phyloP scores from a whole-genome alignment of 2,888 invertebrate species.

The Hipparchia semele region DNA sequence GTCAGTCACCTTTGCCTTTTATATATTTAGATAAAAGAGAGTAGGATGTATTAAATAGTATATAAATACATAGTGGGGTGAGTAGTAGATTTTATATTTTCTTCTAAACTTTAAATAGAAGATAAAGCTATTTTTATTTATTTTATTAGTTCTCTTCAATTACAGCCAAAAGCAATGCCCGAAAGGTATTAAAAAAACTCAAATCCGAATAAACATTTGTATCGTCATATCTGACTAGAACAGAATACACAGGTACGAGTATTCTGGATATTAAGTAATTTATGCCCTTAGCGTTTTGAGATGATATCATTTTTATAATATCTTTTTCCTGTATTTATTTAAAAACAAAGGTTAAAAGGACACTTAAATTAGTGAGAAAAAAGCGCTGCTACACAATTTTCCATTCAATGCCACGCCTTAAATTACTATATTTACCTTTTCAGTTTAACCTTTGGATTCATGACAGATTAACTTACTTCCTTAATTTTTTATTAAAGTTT shows the following conservation, averaged over 20 bases:
- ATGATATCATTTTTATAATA: slow-evolving; percentile 12
- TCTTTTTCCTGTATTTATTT: slow-evolving; percentile 4
- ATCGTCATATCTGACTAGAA: no score
- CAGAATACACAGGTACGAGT: background rate
- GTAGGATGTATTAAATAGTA: no score
- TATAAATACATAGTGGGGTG: no score
- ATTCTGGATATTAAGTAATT: background rate
- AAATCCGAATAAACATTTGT: no score
- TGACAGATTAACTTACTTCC: slow-evolving; percentile 21
- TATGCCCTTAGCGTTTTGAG: slow-evolving; percentile 1
- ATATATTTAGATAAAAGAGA: no score
- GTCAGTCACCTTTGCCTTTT: no score
- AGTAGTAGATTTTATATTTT: no score
- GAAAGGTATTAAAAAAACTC: no score
- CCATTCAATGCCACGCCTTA: slow-evolving; percentile 20
- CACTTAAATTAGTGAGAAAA: slow-evolving; percentile 13
- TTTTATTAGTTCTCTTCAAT: no score
- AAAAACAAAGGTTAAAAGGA: slow-evolving; percentile 15
- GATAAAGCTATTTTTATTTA: no score
- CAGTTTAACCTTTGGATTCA: slow-evolving; percentile 22
- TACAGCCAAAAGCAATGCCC: no score
- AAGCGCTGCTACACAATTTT: slow-evolving; percentile 19
- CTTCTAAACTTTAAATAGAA: no score
- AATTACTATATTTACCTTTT: slow-evolving; percentile 25
- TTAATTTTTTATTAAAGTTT: slow-evolving; percentile 16